Base-by-base conservation (phyloP, 1,140 invertebrate genomes). In the Drosophila nannoptera region DNA sequence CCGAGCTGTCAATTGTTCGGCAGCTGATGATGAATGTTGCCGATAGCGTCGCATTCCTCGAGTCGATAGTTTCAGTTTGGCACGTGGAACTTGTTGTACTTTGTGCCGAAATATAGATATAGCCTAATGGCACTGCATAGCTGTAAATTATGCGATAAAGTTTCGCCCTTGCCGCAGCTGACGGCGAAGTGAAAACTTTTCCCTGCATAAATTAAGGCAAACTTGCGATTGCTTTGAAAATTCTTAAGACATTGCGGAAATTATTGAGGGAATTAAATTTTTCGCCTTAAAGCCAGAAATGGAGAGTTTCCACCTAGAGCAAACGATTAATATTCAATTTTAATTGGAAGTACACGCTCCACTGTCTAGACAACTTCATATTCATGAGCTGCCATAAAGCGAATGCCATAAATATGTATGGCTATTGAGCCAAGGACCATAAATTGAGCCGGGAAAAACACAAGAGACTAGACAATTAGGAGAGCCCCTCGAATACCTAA, bases 11-110 rank as follows among this genome's bases (percentile, higher is more conserved):
- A 86, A 83, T 83, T 86, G 76, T 86, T 86, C 76, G 80, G 69
- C 81, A 76, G 81, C 67, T 72, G 67, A 86, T 84, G 81, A 84
- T 84, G 81, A 86, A 84, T 86, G 81, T 81, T 62, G 77, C 67
- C 81, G 80, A 84, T 86, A 84, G 69, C 80, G 64, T 48, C 38
- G 40, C 65, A 69, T 59, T 59, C 36, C 36, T 7, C 46, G 12
- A 35, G 65, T 50, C 73, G 80, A 83, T 76, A 80, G 76, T 73
- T 80, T 78, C 62, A 78, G 59, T 76, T 74, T 67, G 62, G 42
- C 68, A 69, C 77, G 77, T 70, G 65, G 55, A 73, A 76, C 62
- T 75, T 72, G 61, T 56, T 43, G 43, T 50, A 63, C 22, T 69
- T 54, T 11, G 73, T 72, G 63, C 33, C 61, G 33, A 14, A 35